Percentiles rank a stretch among this genome's conserved stretches.
phyloP scores from a whole-genome alignment of 2,888 invertebrate species.

The Apamea anceps region DNA sequence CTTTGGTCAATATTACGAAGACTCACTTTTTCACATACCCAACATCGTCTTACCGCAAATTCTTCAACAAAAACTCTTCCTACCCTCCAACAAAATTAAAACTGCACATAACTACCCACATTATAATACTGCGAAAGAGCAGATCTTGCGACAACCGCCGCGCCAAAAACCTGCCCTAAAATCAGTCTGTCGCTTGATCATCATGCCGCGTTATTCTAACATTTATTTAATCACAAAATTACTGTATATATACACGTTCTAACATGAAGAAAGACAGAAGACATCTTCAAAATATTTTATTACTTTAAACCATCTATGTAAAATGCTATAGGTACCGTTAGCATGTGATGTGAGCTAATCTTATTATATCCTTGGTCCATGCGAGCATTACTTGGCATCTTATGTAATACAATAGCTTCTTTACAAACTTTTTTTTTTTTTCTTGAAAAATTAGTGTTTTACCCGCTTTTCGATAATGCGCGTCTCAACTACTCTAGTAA shows the following conservation, averaged over 20 bases:
- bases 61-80: neutral
- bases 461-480: slow-evolving; percentile 79
- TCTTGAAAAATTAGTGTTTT: slow-evolving; percentile 63
- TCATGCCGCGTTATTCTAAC: slow-evolving; percentile 81
- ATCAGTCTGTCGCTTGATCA: slow-evolving; percentile 84
- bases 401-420: slow-evolving; percentile 80
- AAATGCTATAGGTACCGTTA: slow-evolving; percentile 83
- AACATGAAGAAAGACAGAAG: slow-evolving; percentile 81
- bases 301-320: slow-evolving; percentile 67
- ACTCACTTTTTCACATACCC: slow-evolving; percentile 10
- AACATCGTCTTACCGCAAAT: slow-evolving; percentile 8
- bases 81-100: slow-evolving; percentile 3
- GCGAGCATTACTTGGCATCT: slow-evolving; percentile 88
- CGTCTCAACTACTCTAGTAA: slow-evolving; percentile 63
- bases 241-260: slow-evolving; percentile 84
- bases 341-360: slow-evolving; percentile 87
- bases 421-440: slow-evolving; percentile 61
- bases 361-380: slow-evolving; percentile 88
- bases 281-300: slow-evolving; percentile 82
- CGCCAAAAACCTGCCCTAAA: slow-evolving; percentile 77
- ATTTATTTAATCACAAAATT: slow-evolving; percentile 86
- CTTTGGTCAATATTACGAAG: slow-evolving; percentile 57
- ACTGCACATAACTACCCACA: slow-evolving; percentile 77
- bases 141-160: slow-evolving; percentile 66
- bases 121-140: slow-evolving; percentile 82